A percentile compares a stretch with the other conserved stretches of the same genome.
These are phyloP conservation scores for Synergus umbraculus DNA, from an alignment of 2,888 invertebrate genomes.

Conservation along the genomic window DNA sequence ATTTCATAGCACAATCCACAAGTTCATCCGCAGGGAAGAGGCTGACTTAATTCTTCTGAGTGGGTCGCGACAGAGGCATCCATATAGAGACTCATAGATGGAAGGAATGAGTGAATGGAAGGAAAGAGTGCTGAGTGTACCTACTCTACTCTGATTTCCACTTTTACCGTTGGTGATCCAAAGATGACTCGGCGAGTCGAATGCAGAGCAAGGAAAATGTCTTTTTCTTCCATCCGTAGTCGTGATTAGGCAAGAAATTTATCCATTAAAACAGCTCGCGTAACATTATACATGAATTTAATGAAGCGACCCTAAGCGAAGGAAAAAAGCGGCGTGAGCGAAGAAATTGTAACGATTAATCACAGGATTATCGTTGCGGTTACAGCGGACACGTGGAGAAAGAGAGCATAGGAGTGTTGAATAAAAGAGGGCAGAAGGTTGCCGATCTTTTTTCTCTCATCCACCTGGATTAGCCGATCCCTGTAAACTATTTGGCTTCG, in stretches of 20 bases:
- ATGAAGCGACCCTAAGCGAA: constrained; percentile 13
- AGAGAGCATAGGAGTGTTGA: constrained; percentile 13
- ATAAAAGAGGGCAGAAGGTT: constrained; percentile 37
- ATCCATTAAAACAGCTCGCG: constrained; percentile 10
- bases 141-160: not conserved
- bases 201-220: constrained; percentile 17
- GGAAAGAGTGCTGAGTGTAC: not conserved
- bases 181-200: constrained; percentile 23
- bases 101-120: constrained; percentile 1
- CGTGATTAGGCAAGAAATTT: constrained; percentile 8
- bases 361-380: constrained; percentile 30
- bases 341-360: constrained; percentile 28
- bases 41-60: constrained; percentile 32
- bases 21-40: constrained; percentile 5
- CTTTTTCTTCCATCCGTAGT: not conserved
- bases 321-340: constrained; percentile 20
- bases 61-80: constrained; percentile 11
- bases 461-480: constrained; percentile 31
- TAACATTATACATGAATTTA: constrained; percentile 1
- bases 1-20: constrained; percentile 28
- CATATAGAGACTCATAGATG: not conserved
- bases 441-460: constrained; percentile 32
- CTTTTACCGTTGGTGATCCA: constrained; percentile 13
- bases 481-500: not conserved
- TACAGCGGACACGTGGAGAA: constrained; percentile 30